Evolutionary conservation across 2,113 vertebrate genomes (phyloP).

Genomic region (Antennarius striatus): DNA sequence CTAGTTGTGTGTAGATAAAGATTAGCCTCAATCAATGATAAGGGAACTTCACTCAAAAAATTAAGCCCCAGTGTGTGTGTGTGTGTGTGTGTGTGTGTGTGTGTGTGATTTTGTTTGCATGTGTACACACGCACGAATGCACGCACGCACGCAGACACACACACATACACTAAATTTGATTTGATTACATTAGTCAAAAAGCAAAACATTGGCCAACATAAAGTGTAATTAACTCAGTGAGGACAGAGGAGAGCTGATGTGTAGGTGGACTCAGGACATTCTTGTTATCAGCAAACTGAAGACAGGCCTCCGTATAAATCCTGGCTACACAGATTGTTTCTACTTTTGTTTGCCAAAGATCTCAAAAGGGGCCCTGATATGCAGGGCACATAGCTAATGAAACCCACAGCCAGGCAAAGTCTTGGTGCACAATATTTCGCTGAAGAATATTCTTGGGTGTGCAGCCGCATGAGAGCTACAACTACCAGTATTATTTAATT

Average conservation of each 20-base stretch:
- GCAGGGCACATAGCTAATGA: conserved; percentile 67
- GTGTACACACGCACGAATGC: no score
- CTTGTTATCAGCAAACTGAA: conserved; percentile 23
- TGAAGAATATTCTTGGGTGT: conserved; percentile 21
- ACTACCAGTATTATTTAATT: not conserved
- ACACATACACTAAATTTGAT: no score
- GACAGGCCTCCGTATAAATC: conserved; percentile 55
- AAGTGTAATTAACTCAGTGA: no score
- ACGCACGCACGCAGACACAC: no score
- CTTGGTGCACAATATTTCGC: conserved; percentile 41
- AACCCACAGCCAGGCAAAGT: conserved; percentile 37
- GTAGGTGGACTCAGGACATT: conserved; percentile 53
- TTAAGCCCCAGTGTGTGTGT: no score
- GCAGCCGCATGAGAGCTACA: conserved; percentile 10
- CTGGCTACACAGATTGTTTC: conserved; percentile 54
- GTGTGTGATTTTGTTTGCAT: no score
- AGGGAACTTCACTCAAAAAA: no score
- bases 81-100: no score
- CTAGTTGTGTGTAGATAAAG: no score
- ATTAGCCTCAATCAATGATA: no score
- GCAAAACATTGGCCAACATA: no score
- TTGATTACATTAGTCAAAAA: no score
- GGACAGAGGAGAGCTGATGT: conserved; percentile 2
- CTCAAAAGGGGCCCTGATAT: conserved; percentile 52
- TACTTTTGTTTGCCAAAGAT: conserved; percentile 61